These are phyloP conservation scores for Drosophila tristis DNA, from an alignment of 1,140 invertebrate genomes.

Conservation along the genomic window DNA sequence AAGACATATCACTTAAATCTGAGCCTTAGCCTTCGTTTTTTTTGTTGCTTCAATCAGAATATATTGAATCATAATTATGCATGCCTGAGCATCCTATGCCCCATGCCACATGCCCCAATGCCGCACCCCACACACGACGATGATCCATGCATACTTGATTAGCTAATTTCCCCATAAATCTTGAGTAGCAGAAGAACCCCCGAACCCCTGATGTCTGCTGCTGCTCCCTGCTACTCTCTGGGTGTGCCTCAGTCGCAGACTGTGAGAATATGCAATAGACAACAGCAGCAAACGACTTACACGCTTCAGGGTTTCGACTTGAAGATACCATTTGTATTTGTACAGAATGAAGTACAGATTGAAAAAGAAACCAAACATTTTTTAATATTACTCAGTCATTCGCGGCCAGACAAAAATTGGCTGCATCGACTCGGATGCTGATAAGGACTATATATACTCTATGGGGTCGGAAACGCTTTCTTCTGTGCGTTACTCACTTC, in stretches of 20 bases:
- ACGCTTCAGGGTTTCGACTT: background rate
- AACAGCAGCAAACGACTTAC: background rate
- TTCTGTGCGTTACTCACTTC: too few relatives aligned
- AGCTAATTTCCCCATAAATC: constrained; percentile 57
- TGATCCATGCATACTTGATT: constrained; percentile 68
- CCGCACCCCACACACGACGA: constrained; percentile 38
- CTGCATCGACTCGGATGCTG: too few relatives aligned
- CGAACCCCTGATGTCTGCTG: background rate
- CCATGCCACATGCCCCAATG: constrained; percentile 8
- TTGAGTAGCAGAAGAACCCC: background rate
- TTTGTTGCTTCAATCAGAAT: background rate
- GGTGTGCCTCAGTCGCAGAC: constrained; percentile 20
- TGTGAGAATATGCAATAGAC: constrained; percentile 58
- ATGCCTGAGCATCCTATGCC: constrained; percentile 37
- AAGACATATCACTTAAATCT: too few relatives aligned
- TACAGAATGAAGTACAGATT: too few relatives aligned
- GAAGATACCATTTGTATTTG: background rate
- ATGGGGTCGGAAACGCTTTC: too few relatives aligned
- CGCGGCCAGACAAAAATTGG: too few relatives aligned
- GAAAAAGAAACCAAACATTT: too few relatives aligned
- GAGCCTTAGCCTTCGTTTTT: too few relatives aligned
- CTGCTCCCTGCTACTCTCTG: constrained; percentile 1
- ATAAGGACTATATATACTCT: too few relatives aligned
- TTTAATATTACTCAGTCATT: too few relatives aligned
- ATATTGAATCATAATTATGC: constrained; percentile 57